Base-by-base conservation (phyloP, 2,797 vertebrate species). In the Protosalanx chinensis region DNA sequence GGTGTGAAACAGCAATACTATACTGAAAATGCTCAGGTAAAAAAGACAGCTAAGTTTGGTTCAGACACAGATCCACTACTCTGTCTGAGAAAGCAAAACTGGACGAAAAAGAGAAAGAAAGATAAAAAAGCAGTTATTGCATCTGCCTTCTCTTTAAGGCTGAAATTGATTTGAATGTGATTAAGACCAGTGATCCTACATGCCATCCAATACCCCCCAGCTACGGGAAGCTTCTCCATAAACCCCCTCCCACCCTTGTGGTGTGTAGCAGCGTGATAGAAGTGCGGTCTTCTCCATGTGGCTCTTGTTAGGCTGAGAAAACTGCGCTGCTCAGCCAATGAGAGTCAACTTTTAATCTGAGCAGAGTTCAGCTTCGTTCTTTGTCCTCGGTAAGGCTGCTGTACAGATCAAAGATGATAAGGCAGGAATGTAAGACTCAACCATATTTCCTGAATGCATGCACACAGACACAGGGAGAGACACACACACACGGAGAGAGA, bases 111-210 rank as follows among this genome's bases (percentile, higher is more conserved):
- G n/a, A 16, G 51, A n/a, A n/a, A 56, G 51, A 16, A 51, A 10
- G 49, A 51, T 51, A 6, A 56, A 56, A 53, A 56, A 16, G 16
- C 18, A 5, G 15, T 16, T 56, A 56, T 56, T 56, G 51, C 5
- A 1, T 16, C 51, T 56, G 15, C n/a, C 51, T 56, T 16, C 51
- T 56, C 18, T 4, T n/a, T 16, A 56, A 56, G 15, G 51, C 51
- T 56, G 51, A 56, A n/a, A 56, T 56, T 56, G 18, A 56, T 56
- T 56, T n/a, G 51, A 56, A 56, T 33, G 60, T 56, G 29, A 62
- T 29, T 15, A 32, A 60, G 58, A 15, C 29, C 58, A 60, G 23
- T 60, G 58, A 12, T 23, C 58, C 58, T 60, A 23, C 23, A 23
- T 60, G 58, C 58, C 58, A 29, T 29, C 29, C 29, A 23, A 60